Evolutionary conservation across 2,113 vertebrate genomes (phyloP).

Genomic region (Aegotheles bennettii): DNA sequence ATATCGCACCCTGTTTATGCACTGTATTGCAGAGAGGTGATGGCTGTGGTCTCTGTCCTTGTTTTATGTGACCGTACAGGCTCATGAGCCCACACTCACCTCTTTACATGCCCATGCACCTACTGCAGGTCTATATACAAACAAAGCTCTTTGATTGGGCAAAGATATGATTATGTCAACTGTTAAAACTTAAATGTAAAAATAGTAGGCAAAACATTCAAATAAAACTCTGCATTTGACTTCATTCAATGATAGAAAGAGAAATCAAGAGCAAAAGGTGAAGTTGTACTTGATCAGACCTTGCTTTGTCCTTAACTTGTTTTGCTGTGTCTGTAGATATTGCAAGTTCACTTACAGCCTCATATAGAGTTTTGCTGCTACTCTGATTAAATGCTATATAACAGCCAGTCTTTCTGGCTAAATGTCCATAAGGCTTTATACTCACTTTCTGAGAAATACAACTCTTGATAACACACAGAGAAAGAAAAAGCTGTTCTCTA

Average conservation of each 20-base stretch:
- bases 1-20: not conserved
- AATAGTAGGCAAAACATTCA: not conserved
- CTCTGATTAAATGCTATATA: not conserved
- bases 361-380: not conserved
- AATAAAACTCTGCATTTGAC: not conserved
- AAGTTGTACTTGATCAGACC: not conserved
- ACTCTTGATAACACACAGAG: not conserved
- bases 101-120: rapidly evolving
- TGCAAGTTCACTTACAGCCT: not conserved
- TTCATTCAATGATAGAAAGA: not conserved
- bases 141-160: not conserved
- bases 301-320: not conserved
- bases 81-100: not conserved
- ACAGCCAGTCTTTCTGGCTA: not conserved
- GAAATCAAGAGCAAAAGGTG: not conserved
- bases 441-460: not conserved
- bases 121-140: too few species aligned
- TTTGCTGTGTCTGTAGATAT: not conserved
- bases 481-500: not conserved
- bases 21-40: rapidly evolving
- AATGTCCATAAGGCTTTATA: not conserved
- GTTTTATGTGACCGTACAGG: rapidly evolving
- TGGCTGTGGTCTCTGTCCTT: rapidly evolving
- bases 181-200: not conserved
- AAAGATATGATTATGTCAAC: not conserved